Conservation (phyloP, 2,888 invertebrate genomes). For the Petrolisthes manimaculis region DNA sequence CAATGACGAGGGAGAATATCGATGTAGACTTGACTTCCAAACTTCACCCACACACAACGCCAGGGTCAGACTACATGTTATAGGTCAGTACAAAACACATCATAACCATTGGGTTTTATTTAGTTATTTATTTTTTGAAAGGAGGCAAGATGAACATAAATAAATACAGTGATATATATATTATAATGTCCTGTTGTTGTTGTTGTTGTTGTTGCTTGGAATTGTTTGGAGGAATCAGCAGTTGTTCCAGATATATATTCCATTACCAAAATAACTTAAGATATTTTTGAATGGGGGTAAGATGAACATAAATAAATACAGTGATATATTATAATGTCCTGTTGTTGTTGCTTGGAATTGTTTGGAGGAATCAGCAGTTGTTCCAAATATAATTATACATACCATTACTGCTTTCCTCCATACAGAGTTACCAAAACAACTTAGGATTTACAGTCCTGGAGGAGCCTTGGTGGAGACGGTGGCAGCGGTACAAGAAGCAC, state of each 20-base stretch:
- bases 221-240: too few species aligned
- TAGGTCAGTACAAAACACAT: conserved; percentile 44
- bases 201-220: background rate
- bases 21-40: conserved; percentile 55
- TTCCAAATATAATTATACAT: background rate
- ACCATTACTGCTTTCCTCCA: background rate
- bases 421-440: conserved; percentile 16
- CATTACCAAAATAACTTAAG: background rate
- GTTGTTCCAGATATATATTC: background rate
- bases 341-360: too few species aligned
- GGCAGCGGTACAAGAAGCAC: conserved; percentile 36
- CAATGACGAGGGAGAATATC: conserved; percentile 52
- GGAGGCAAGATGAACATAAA: conserved; percentile 20
- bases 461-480: conserved; percentile 24
- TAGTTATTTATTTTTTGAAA: too few species aligned
- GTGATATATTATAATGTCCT: background rate
- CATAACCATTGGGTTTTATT: background rate
- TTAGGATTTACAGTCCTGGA: conserved; percentile 33
- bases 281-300: conserved; percentile 11
- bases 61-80: conserved; percentile 51
- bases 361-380: too few species aligned
- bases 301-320: conserved; percentile 20
- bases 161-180: conserved; percentile 10
- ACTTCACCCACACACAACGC: conserved; percentile 55
- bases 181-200: background rate